These are phyloP conservation scores for Catocala sponsa DNA, from an alignment of 2,888 invertebrate species.

Conservation along the genomic window DNA sequence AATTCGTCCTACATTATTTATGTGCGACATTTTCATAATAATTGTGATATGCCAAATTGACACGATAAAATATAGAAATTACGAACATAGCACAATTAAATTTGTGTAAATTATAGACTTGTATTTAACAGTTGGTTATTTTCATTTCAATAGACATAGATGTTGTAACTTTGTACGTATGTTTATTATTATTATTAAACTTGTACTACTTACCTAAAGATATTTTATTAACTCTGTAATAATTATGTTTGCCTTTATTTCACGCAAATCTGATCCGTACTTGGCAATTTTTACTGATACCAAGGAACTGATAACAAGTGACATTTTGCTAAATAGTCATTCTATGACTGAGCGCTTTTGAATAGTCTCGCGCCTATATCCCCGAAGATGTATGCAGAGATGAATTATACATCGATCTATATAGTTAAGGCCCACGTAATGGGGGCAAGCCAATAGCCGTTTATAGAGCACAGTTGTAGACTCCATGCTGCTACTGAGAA, in stretches of 20 bases:
- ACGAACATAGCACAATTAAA: slow-evolving; percentile 40
- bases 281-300: too few relatives aligned
- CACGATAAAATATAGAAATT: slow-evolving; percentile 28
- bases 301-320: too few relatives aligned
- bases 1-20: slow-evolving; percentile 18
- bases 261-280: too few relatives aligned
- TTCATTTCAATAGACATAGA: slow-evolving; percentile 53
- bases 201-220: slow-evolving; percentile 45
- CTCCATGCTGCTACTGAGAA: too few relatives aligned
- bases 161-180: slow-evolving; percentile 57
- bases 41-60: slow-evolving; percentile 54
- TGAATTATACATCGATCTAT: too few relatives aligned
- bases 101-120: slow-evolving; percentile 40
- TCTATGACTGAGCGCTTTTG: too few relatives aligned
- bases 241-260: neutral
- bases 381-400: too few relatives aligned
- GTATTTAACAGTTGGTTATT: slow-evolving; percentile 46
- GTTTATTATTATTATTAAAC: slow-evolving; percentile 57
- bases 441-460: too few relatives aligned
- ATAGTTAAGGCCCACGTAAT: too few relatives aligned
- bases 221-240: slow-evolving; percentile 17
- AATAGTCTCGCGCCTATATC: too few relatives aligned
- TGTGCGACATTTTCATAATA: slow-evolving; percentile 27
- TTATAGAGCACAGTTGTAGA: too few relatives aligned
- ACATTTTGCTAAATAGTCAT: too few relatives aligned